Evolutionary conservation across 2,888 invertebrate species (phyloP), one percentile per base, ranked within the genome.

Genomic region (Melinaea menophilus): DNA sequence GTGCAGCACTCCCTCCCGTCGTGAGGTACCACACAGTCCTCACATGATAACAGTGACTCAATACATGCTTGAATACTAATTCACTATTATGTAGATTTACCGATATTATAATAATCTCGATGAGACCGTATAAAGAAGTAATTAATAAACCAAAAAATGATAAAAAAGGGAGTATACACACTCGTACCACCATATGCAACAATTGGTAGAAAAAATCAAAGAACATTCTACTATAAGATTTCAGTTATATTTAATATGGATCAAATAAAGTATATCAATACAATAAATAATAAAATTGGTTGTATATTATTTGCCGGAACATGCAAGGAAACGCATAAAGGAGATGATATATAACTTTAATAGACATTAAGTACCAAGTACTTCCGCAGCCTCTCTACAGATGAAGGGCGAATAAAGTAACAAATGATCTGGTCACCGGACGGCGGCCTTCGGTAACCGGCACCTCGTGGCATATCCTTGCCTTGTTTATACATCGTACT

Each of bases 371-470:
- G 35, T 57, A 9, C 41, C 12, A 47, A 58, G 34, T 34, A 61
- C 58, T 64, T 64, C 64, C 64, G 61, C 61, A 61, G 55, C 61
- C 61, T 48, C 61, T 48, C 13, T 41, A 22, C n/a, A 58, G 61
- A 56, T 59, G 37, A 61, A 61, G 58, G 58, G 55, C 58, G 58
- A 59, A 35, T 58, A 48, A 35, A 34, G 37, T 59, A 33, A 56
- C 48, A 55, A 45, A 13, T 22, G 33, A 59, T 12, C 35, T 56
- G 51, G 46, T 63, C 56, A 63, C 47, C 59, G 51, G 48, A 57
- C 55, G 54, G 37, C 33, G 63, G 51, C 66, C 69, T 70, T 70
- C 67, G 48, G 2, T 13, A 61, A 64, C 65, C 57, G 63, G 59
- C 64, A 11, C 7, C 54, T 58, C 58, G 34, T 57, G n/a, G 34